These are phyloP conservation scores for Theristicus caerulescens DNA, from an alignment of 2,113 vertebrate species.

Conservation along the genomic window DNA sequence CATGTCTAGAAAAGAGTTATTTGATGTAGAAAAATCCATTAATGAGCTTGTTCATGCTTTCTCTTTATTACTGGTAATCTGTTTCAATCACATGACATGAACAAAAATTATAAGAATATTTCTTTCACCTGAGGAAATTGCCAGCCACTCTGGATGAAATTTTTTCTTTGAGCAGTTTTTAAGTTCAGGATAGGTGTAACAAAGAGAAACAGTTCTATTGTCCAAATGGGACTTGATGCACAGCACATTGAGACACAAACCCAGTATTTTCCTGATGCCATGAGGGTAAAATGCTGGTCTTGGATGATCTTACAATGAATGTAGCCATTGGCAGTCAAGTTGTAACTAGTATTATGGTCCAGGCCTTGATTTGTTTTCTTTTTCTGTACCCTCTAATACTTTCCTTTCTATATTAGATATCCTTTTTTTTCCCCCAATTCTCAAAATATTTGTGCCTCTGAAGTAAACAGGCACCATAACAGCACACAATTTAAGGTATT, in stretches of 20 bases:
- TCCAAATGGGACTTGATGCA: not conserved
- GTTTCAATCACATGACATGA: not conserved
- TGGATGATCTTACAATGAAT: rapidly evolving
- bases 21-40: not conserved
- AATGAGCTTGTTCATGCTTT: not conserved
- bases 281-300: not conserved
- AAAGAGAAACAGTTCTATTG: not conserved
- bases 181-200: not conserved
- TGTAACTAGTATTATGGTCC: not conserved
- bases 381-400: not conserved
- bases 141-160: not conserved
- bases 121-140: not conserved
- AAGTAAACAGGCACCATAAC: not conserved
- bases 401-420: not conserved
- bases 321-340: not conserved
- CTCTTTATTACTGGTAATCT: not conserved
- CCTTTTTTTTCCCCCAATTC: not conserved
- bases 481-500: not conserved
- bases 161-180: not conserved
- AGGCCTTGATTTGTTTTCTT: not conserved
- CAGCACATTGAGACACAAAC: not conserved
- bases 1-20: not conserved
- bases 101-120: not conserved
- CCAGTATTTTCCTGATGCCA: not conserved
- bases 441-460: not conserved